Evolutionary conservation across 2,888 invertebrate species (phyloP).

Genomic region (Watsonalla cultraria): DNA sequence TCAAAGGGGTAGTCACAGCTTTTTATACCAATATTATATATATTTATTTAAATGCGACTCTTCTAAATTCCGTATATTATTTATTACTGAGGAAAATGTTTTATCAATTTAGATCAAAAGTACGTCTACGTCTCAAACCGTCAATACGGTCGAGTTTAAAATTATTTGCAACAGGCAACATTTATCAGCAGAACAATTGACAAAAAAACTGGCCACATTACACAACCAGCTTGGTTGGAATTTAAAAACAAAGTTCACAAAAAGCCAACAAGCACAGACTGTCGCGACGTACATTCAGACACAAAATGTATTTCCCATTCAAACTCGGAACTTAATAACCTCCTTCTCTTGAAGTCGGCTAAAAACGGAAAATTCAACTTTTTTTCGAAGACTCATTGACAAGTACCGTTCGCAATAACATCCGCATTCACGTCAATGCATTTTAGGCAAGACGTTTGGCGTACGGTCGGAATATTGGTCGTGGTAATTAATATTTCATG

Average conservation of each 20-base stretch:
- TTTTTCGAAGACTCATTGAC: slow-evolving; percentile 1
- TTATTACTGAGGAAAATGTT: no score
- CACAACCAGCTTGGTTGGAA: neutral
- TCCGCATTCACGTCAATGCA: slow-evolving; percentile 57
- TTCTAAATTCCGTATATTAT: no score
- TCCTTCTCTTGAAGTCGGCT: no score
- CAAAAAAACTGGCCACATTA: neutral
- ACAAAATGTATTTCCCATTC: slow-evolving; percentile 43
- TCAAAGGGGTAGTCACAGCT: no score
- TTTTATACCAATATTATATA: no score
- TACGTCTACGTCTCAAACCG: no score
- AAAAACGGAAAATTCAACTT: slow-evolving; percentile 17
- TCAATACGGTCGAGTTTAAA: no score
- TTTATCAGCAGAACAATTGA: neutral
- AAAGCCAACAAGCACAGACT: slow-evolving; percentile 6
- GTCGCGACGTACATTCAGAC: slow-evolving; percentile 12
- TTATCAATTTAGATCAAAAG: no score
- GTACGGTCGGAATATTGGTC: slow-evolving; percentile 20
- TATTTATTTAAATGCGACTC: no score
- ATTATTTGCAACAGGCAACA: neutral
- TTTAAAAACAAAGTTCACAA: slow-evolving; percentile 4
- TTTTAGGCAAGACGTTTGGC: slow-evolving; percentile 34
- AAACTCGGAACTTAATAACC: slow-evolving; percentile 19
- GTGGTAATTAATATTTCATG: neutral
- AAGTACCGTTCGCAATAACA: slow-evolving; percentile 13